Conservation (phyloP, 30 jellyfish, hydroid and myxozoan genomes). For the Catostylus mosaicus region DNA sequence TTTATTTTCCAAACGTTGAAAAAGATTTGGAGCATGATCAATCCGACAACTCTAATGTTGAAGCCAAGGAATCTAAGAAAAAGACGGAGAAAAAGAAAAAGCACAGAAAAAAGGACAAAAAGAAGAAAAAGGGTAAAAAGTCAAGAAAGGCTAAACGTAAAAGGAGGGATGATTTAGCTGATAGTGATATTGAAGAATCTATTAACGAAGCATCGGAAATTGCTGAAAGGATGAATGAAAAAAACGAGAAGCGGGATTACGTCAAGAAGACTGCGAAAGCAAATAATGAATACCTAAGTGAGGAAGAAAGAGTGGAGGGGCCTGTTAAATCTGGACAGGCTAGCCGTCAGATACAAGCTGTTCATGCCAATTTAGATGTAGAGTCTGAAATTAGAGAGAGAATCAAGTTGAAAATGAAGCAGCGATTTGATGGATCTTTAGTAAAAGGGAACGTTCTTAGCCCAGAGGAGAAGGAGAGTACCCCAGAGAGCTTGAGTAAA, state of each 20-base stretch:
- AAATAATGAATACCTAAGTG: background rate
- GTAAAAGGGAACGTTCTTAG: background rate
- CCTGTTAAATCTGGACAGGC: too few species aligned
- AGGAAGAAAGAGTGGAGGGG: background rate
- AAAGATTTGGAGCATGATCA: slow-evolving; percentile 1
- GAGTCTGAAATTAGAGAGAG: slow-evolving; percentile 55
- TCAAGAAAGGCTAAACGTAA: background rate
- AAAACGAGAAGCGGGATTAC: background rate
- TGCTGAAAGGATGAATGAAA: background rate
- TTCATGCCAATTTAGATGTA: background rate
- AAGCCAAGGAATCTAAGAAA: background rate
- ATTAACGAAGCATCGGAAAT: too few species aligned
- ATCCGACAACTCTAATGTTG: background rate
- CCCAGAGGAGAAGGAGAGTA: background rate
- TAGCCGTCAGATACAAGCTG: background rate
- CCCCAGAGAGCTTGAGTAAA: background rate
- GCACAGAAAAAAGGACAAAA: slow-evolving; percentile 11
- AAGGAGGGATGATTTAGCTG: background rate
- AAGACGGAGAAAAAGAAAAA: slow-evolving; percentile 25
- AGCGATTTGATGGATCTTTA: slow-evolving; percentile 10
- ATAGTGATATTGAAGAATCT: slow-evolving; percentile 16
- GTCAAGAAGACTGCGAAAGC: background rate
- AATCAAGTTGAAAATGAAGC: slow-evolving; percentile 42
- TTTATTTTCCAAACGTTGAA: background rate
- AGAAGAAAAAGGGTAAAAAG: background rate